These are phyloP conservation scores for Cantharis rufa DNA, from an alignment of 2,888 invertebrate genomes.

Conservation along the genomic window DNA sequence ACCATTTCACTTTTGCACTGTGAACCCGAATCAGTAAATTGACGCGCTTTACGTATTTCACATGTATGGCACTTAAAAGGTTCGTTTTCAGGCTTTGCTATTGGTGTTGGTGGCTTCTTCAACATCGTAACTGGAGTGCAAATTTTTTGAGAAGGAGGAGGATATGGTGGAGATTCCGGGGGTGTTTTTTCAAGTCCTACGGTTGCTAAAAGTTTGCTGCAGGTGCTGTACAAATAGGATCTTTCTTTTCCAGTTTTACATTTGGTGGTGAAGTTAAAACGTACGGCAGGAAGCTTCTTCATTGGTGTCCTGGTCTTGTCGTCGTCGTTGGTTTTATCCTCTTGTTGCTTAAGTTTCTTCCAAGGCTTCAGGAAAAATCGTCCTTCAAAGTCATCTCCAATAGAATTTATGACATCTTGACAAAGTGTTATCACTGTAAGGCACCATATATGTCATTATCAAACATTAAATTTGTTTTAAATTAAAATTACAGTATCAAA, in stretches of 20 bases:
- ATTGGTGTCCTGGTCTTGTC: constrained; percentile 41
- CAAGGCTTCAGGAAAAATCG: constrained; percentile 41
- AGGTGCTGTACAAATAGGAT: constrained; percentile 17
- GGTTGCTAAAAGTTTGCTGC: constrained; percentile 32
- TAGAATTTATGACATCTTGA: constrained; percentile 51
- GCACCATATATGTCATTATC: constrained; percentile 16
- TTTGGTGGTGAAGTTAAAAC: constrained; percentile 39
- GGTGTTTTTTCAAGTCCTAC: constrained; percentile 12
- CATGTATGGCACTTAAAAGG: constrained; percentile 42
- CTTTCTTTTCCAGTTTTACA: constrained; percentile 31
- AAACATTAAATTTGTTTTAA: background rate
- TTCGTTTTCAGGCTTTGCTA: background rate
- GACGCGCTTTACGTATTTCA: constrained; percentile 42
- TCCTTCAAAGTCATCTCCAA: constrained; percentile 43
- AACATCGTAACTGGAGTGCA: background rate
- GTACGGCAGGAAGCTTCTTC: constrained; percentile 38
- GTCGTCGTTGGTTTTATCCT: constrained; percentile 25
- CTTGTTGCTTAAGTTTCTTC: constrained; percentile 23
- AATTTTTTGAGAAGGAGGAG: background rate
- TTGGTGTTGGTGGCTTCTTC: background rate
- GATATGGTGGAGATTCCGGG: background rate
- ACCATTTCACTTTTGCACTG: constrained; percentile 40
- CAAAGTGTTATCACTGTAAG: constrained; percentile 54
- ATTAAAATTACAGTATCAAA: background rate
- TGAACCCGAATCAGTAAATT: constrained; percentile 35